Evolutionary conservation across 2,113 vertebrate species (phyloP).

Genomic region (Coptodon rendalli): DNA sequence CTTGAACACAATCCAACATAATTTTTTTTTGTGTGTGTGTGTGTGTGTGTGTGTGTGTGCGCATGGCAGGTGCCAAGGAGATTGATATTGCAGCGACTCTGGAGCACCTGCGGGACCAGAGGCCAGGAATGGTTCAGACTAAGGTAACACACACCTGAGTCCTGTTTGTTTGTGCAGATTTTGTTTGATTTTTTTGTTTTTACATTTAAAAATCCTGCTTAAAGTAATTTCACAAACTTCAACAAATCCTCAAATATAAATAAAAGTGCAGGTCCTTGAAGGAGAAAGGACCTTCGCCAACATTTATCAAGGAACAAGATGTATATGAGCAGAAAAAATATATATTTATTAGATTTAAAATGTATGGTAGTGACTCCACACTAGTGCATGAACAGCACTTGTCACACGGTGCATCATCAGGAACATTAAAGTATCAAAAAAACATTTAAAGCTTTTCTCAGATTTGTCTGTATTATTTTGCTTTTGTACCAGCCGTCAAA

Average conservation of each 20-base stretch:
- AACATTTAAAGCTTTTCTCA: neutral
- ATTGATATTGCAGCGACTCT: conserved; percentile 97
- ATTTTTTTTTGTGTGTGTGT: neutral
- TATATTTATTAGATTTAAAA: neutral
- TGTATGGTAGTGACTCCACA: neutral
- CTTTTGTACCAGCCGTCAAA: accelerated
- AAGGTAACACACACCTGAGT: conserved; percentile 77
- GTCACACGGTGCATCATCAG: neutral
- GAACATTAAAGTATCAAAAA: neutral
- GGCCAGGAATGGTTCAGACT: conserved; percentile 94
- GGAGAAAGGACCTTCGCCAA: neutral
- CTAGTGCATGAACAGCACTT: neutral
- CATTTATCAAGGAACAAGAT: neutral
- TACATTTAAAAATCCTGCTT: neutral
- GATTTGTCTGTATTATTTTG: neutral
- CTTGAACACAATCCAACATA: conserved; percentile 65
- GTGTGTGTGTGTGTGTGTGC: neutral
- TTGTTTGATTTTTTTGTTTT: neutral
- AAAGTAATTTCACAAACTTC: neutral
- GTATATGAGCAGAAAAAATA: neutral
- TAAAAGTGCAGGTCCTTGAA: neutral
- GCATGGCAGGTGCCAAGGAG: conserved; percentile 91
- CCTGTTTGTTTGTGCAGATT: neutral
- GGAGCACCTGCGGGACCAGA: conserved; percentile 96
- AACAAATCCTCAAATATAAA: neutral